Percentiles rank a stretch among this genome's conserved stretches.
Conservation (phyloP, 1,140 invertebrate genomes). For the Carposina sasakii region DNA sequence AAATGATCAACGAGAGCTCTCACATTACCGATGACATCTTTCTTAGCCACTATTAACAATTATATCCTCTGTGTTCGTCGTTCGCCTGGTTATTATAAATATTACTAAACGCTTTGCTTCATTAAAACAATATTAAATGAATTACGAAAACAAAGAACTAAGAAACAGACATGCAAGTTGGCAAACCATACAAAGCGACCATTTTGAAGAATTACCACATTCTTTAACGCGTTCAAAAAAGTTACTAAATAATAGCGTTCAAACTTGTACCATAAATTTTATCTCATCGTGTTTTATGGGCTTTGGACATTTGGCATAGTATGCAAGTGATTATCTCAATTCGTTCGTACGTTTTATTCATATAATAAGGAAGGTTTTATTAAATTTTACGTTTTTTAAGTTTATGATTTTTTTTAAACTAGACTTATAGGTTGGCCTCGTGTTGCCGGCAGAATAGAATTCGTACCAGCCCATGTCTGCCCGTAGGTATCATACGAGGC, state of each 20-base stretch:
- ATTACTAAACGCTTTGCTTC: constrained; percentile 36
- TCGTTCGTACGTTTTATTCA: too few relatives aligned
- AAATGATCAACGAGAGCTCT: constrained; percentile 63
- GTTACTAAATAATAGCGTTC: constrained; percentile 49
- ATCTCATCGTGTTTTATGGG: too few relatives aligned
- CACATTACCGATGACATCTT: constrained; percentile 68
- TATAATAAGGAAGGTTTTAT: too few relatives aligned
- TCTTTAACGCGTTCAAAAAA: constrained; percentile 68
- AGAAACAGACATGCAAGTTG: constrained; percentile 73
- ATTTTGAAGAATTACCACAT: constrained; percentile 77
- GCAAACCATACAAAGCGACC: constrained; percentile 75
- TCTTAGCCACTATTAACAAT: constrained; percentile 45
- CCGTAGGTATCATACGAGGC: too few relatives aligned
- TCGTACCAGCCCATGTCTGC: too few relatives aligned
- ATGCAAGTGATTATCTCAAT: too few relatives aligned
- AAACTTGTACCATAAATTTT: constrained; percentile 4
- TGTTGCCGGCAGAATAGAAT: too few relatives aligned
- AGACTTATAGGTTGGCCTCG: too few relatives aligned
- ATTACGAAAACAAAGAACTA: constrained; percentile 73
- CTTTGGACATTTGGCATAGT: too few relatives aligned
- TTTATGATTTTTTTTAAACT: too few relatives aligned
- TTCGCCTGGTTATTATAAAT: constrained; percentile 34
- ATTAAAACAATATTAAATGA: constrained; percentile 43
- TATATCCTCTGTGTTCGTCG: constrained; percentile 33
- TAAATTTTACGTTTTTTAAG: too few relatives aligned